These are phyloP conservation scores for Cydia amplana DNA, from an alignment of 1,140 invertebrate genomes.

Conservation along the genomic window DNA sequence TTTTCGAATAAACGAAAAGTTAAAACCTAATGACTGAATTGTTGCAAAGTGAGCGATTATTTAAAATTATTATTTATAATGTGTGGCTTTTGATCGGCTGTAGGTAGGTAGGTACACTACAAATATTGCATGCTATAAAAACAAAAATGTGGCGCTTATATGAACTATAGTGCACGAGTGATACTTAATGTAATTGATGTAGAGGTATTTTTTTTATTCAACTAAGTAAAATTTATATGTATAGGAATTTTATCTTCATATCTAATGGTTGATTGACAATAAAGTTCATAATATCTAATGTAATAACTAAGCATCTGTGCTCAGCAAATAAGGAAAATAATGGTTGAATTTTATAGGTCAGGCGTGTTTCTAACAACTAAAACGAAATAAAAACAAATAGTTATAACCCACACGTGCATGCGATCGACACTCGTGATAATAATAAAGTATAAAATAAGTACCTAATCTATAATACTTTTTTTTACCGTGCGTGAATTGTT, in stretches of 20 bases:
- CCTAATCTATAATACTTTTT: slow-evolving; percentile 82
- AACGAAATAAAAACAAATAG: slow-evolving; percentile 54
- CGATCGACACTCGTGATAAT: slow-evolving; percentile 75
- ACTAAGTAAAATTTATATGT: not conserved
- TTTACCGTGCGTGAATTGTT: slow-evolving; percentile 92
- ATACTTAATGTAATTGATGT: no score
- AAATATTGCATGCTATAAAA: slow-evolving; percentile 26
- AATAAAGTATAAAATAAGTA: slow-evolving; percentile 77
- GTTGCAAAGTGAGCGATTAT: slow-evolving; percentile 2
- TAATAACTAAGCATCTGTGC: slow-evolving; percentile 48
- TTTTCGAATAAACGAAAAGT: slow-evolving; percentile 11
- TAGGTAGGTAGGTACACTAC: slow-evolving; percentile 22
- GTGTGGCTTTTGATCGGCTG: slow-evolving; percentile 15
- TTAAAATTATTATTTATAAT: slow-evolving; percentile 2
- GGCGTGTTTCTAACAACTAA: slow-evolving; percentile 40
- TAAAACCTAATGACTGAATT: slow-evolving; percentile 7
- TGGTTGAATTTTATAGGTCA: slow-evolving; percentile 33
- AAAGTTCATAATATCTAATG: slow-evolving; percentile 34
- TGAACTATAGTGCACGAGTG: not conserved
- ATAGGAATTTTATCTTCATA: not conserved
- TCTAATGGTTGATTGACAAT: not conserved
- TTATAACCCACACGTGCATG: slow-evolving; percentile 75
- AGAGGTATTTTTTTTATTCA: not conserved
- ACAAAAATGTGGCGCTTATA: slow-evolving; percentile 9
- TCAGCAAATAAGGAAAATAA: slow-evolving; percentile 50